phyloP scores from a whole-genome alignment of 2,888 invertebrate species.

The Papilio gigon region DNA sequence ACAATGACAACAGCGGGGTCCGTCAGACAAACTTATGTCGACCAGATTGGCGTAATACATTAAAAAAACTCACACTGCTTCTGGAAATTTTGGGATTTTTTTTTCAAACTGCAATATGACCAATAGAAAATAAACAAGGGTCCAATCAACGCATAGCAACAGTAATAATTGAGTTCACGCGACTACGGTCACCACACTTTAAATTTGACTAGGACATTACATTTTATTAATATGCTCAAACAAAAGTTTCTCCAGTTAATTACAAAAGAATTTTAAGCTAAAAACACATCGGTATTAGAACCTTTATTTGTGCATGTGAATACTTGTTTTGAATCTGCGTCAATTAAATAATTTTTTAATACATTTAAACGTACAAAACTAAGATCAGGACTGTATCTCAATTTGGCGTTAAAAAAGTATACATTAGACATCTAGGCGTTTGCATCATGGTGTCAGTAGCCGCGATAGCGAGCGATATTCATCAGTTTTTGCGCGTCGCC shows the following conservation, averaged over 20 bases:
- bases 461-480: constrained; percentile 36
- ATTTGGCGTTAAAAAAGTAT: background rate
- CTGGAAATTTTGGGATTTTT: constrained; percentile 12
- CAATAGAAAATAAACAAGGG: constrained; percentile 41
- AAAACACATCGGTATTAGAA: too few species aligned
- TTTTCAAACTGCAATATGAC: constrained; percentile 20
- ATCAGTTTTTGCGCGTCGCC: constrained; percentile 39
- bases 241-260: too few species aligned
- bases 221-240: too few species aligned
- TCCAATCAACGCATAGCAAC: constrained; percentile 43
- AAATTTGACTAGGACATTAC: background rate
- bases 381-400: too few species aligned
- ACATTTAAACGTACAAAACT: too few species aligned
- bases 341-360: too few species aligned
- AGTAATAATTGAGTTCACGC: constrained; percentile 39
- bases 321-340: too few species aligned
- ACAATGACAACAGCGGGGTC: background rate
- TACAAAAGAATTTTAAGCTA: too few species aligned
- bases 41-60: background rate
- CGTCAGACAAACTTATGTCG: background rate
- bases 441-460: constrained; percentile 10
- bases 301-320: too few species aligned
- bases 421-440: background rate
- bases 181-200: constrained; percentile 14
- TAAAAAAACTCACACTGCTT: background rate